Evolutionary conservation across 2,113 vertebrate species (phyloP).

Genomic region (Mixornis gularis): DNA sequence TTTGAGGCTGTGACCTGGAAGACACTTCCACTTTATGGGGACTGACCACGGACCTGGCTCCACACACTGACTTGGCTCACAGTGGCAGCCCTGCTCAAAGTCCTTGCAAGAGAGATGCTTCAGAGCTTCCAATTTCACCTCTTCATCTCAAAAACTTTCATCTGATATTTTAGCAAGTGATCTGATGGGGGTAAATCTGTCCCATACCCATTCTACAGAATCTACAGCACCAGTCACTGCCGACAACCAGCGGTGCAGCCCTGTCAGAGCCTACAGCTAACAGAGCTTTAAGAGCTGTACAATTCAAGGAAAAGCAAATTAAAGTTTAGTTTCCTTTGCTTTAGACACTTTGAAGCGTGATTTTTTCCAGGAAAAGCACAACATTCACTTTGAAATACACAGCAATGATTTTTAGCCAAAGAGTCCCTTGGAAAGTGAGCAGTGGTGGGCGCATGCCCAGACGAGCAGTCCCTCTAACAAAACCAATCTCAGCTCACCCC

Average conservation of each 20-base stretch:
- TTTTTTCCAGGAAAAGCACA: background rate
- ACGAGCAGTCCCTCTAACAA: background rate
- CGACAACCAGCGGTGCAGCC: background rate
- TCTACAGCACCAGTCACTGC: background rate
- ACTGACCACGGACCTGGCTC: background rate
- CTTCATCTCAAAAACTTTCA: background rate
- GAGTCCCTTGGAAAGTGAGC: background rate
- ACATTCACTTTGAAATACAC: background rate
- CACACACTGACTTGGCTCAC: background rate
- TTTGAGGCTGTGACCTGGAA: background rate
- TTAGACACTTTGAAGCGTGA: background rate
- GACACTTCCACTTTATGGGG: background rate
- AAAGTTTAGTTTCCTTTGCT: background rate
- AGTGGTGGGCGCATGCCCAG: background rate
- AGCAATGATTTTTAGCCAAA: background rate
- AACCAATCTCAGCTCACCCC: background rate
- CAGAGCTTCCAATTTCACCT: background rate
- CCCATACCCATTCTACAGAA: background rate
- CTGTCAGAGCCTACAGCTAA: background rate
- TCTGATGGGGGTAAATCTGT: background rate
- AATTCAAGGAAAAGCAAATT: background rate
- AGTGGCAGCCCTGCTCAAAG: background rate
- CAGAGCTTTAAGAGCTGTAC: background rate
- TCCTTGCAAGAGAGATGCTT: background rate
- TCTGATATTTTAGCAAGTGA: background rate